Percentiles rank a stretch among this genome's conserved stretches.
Evolutionary conservation across 2,113 vertebrate genomes (phyloP).

Genomic region (Procapra przewalskii): DNA sequence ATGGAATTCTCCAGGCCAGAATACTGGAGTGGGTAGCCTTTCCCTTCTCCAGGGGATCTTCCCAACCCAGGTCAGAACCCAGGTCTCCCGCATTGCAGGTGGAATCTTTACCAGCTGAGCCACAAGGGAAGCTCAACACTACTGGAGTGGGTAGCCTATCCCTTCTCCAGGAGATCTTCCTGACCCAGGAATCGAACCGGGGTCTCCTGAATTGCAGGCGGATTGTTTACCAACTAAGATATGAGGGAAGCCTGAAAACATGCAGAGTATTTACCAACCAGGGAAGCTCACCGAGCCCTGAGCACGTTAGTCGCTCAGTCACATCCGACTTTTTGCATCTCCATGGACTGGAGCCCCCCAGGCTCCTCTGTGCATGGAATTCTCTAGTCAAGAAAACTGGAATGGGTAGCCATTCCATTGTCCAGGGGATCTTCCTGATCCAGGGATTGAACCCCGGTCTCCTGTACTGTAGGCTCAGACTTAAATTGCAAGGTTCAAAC

Average conservation of each 20-base stretch:
- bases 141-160: neutral
- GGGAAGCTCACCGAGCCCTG: neutral
- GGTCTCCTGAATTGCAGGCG: neutral
- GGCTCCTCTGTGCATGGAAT: neutral
- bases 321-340: neutral
- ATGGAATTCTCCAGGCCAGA: neutral
- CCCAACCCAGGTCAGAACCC: neutral
- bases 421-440: neutral
- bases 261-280: neutral
- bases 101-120: neutral
- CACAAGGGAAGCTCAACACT: neutral
- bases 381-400: neutral
- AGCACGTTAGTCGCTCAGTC: neutral
- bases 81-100: neutral
- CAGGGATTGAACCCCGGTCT: neutral
- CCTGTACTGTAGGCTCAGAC: neutral
- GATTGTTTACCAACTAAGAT: neutral
- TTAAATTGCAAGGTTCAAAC: neutral
- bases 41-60: neutral
- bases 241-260: neutral
- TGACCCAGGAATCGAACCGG: neutral
- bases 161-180: neutral
- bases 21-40: neutral
- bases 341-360: neutral
- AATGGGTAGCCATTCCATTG: neutral